phyloP scores from a whole-genome alignment of 2,113 vertebrate species.

The Gorsachius goisagi region DNA sequence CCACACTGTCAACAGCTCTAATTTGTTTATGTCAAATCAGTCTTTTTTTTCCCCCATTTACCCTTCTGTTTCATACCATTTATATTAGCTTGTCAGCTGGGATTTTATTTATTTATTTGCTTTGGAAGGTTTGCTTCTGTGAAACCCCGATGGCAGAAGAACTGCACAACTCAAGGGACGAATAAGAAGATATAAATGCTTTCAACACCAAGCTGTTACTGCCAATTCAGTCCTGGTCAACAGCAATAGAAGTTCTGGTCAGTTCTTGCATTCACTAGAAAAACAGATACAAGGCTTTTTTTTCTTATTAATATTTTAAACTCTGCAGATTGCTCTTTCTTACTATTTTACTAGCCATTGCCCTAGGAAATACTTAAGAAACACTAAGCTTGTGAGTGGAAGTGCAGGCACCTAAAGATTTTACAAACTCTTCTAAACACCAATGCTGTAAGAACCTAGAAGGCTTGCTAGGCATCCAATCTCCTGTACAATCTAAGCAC shows the following conservation, averaged over 20 bases:
- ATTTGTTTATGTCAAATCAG: slow-evolving; percentile 66
- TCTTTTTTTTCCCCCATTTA: background rate
- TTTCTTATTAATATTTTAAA: background rate
- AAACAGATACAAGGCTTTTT: background rate
- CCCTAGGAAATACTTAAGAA: background rate
- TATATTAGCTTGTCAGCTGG: slow-evolving; percentile 58
- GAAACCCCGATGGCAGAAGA: slow-evolving; percentile 30
- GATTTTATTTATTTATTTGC: slow-evolving; percentile 58
- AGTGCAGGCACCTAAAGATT: background rate
- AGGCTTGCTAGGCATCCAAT: background rate
- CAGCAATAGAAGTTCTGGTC: background rate
- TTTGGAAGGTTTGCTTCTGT: slow-evolving; percentile 36
- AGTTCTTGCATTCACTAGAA: background rate
- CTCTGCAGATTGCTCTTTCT: background rate
- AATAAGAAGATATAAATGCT: background rate
- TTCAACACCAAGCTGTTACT: background rate
- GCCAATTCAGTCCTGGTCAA: background rate
- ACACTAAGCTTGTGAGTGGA: background rate
- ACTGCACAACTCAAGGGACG: background rate
- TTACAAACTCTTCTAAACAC: background rate
- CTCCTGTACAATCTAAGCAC: background rate
- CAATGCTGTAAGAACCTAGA: background rate
- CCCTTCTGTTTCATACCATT: slow-evolving; percentile 65
- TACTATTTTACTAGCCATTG: background rate
- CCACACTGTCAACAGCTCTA: slow-evolving; percentile 69